Base-by-base conservation (phyloP, 2,113 vertebrate species). In the Machaerirhynchus nigripectus region DNA sequence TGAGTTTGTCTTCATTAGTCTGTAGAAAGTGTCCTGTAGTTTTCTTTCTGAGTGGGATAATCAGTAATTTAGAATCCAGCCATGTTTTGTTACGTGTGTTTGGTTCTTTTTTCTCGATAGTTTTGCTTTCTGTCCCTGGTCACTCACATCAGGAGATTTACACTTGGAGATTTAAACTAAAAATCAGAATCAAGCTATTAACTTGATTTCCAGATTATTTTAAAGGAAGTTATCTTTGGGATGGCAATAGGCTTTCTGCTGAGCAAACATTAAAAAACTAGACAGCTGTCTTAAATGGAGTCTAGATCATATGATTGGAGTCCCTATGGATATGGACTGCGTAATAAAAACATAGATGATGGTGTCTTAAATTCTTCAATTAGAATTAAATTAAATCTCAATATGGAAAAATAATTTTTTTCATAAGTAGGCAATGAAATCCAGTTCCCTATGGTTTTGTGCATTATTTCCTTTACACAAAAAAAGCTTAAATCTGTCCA, bases 171-270 rank as follows among this genome's bases (percentile, higher is more conserved):
- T 53, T 71, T 70, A 64, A 86, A 78, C n/a, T 46, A 55, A 85
- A 91, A 94, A 37, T 49, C 18, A n/a, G n/a, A 44, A 68, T 68
- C 52, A 70, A 84, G 27, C n/a, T 89, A 93, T 81, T 87, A 79
- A 69, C 7, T 75, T 40, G 4, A 40, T 67, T 94, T 87, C 28
- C 49, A 61, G 37, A 39, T 76, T 60, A 39, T 87, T 50, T 65
- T n/a, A 37, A 75, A 80, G 26, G 35, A 74, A 64, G 21, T 47
- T 40, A 56, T 33, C 10, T 93, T 78, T 56, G 39, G 37, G 19
- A 47, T 67, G 46, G 49, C 33, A 82, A 1, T 70, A 67, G 33
- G 9, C 70, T 53, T 93, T 81, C 27, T 85, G 8, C 37, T 68
- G 39, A 63, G 50, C 67, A 83, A 63, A 49, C 2, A 26, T n/a